Evolutionary conservation across 2,888 invertebrate genomes (phyloP), one percentile per base, ranked within the genome.

Genomic region (Lithophane semibrunnea): DNA sequence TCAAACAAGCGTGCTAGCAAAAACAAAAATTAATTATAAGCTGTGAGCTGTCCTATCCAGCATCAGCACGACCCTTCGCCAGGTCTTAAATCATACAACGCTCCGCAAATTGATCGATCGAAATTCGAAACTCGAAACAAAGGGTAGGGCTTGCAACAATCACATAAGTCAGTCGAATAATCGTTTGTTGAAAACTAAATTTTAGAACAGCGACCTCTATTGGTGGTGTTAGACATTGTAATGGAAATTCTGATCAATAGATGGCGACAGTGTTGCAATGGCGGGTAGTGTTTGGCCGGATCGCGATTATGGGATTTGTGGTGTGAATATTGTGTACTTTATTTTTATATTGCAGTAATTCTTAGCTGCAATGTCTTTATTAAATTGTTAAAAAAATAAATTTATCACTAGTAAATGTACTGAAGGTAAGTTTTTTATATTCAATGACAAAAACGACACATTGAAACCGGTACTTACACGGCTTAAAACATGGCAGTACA

Each of bases 61-160:
- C 83, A 94, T 95, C 95, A 89, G 84, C 95, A 95, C 95, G 95
- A 96, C 95, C 95, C 94, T 92, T 93, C 94, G 89, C 91, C 93
- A 90, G 89, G 88, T 84, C 82, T 88, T 93, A 94, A 94, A 95
- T 94, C 94, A 94, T 92, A 88, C 88, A 87, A 80, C 86, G 87
- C 88, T 82, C 87, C 86, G 91, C 85, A 88, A 92, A 91, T 90
- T 90, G 91, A 93, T 92, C 92, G 91, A 93, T 90, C 90, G 88
- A 86, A 85, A 72, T 77, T 85, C 78, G 86, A 84, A 83, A 49
- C 56, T 69, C 66, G 85, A 85, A 86, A 87, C 88, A 87, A 87
- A 85, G 83, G 82, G 84, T 85, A 86, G 75, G 70, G 82, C 82
- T 70, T 49, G 73, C 74, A 88, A 83, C 84, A 89, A 85, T 89